Evolutionary conservation across 1,140 invertebrate species (phyloP).

Genomic region (Radopholus similis): DNA sequence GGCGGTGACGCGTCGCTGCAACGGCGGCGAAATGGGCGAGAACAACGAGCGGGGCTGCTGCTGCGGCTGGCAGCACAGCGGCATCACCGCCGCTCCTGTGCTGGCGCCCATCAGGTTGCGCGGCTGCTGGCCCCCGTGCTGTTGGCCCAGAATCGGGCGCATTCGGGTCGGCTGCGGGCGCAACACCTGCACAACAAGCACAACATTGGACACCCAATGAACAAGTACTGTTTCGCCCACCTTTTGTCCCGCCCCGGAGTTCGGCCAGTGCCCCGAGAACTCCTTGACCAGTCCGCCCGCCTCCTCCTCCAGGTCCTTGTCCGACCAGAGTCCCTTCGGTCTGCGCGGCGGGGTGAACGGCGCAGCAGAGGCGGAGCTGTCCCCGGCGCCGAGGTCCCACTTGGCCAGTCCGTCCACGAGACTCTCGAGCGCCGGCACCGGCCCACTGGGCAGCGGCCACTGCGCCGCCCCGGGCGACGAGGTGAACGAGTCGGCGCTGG

Average conservation of each 20-base stretch:
- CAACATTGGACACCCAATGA: not conserved
- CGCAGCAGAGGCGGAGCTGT: not conserved
- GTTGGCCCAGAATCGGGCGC: slow-evolving; percentile 12
- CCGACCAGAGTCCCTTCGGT: slow-evolving; percentile 12
- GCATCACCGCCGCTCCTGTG: too few species aligned
- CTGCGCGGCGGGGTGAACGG: not conserved
- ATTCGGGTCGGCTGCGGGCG: slow-evolving; percentile 9
- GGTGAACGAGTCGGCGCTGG: slow-evolving; percentile 1
- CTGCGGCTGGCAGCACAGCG: too few species aligned
- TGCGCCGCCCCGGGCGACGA: not conserved
- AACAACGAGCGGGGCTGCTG: not conserved
- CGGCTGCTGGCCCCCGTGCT: too few species aligned
- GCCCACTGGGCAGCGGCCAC: not conserved
- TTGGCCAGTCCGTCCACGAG: not conserved
- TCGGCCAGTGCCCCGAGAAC: too few species aligned
- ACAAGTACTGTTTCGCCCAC: not conserved
- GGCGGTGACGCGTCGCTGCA: not conserved
- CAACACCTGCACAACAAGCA: not conserved
- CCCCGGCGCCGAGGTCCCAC: not conserved
- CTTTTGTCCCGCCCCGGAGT: slow-evolving; percentile 1
- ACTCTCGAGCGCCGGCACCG: not conserved
- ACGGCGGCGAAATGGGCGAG: not conserved
- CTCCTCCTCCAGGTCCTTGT: not conserved
- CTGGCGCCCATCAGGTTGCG: too few species aligned
- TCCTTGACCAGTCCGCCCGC: too few species aligned